These are phyloP conservation scores for Lacerta agilis DNA, from an alignment of 2,797 vertebrate genomes.

Conservation along the genomic window DNA sequence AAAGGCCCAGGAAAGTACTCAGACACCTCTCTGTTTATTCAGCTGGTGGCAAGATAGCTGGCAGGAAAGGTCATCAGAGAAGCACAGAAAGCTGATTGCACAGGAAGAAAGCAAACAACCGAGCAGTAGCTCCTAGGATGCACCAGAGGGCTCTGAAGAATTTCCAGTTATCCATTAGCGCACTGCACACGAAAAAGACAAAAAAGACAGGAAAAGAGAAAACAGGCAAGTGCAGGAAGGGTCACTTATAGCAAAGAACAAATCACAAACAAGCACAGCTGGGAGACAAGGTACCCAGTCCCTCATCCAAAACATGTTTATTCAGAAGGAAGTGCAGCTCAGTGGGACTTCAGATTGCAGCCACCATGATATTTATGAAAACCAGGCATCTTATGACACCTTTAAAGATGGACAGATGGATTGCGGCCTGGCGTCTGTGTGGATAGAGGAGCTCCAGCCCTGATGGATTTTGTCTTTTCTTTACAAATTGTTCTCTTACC, in stretches of 20 bases:
- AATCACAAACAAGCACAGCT: neutral
- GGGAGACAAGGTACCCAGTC: neutral
- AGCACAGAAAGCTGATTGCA: conserved; percentile 45
- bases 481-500: too few species aligned
- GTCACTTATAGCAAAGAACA: conserved; percentile 15
- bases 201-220: neutral
- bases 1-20: conserved; percentile 32
- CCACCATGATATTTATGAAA: neutral
- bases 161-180: conserved; percentile 23
- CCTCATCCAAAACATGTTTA: neutral
- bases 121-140: conserved; percentile 2
- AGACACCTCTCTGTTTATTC: conserved; percentile 56
- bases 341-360: neutral
- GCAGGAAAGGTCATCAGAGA: conserved; percentile 43
- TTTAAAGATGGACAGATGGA: neutral
- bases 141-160: conserved; percentile 31
- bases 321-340: neutral
- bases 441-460: too few species aligned
- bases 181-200: neutral
- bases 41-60: conserved; percentile 35
- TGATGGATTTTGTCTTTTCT: too few species aligned
- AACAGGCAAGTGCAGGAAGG: neutral
- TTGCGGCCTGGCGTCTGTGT: too few species aligned
- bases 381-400: neutral
- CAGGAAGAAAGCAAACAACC: conserved; percentile 44